Evolutionary conservation across 2,888 invertebrate genomes (phyloP).

Genomic region (Apamea anceps): DNA sequence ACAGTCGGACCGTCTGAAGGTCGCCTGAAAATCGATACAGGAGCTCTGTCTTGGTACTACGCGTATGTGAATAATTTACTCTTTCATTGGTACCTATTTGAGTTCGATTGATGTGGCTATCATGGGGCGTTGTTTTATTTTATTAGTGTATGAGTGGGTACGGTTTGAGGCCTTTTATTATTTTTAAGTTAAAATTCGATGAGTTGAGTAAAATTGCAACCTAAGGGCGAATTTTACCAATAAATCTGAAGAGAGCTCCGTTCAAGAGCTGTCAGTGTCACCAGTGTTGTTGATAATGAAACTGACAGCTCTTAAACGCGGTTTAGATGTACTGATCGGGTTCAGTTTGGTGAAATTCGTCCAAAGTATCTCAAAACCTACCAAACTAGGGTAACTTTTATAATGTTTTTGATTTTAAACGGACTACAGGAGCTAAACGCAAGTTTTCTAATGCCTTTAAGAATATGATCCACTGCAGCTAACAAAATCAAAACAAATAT

Average conservation of each 20-base stretch:
- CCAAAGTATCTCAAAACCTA: neutral
- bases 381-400: neutral
- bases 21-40: slow-evolving; percentile 71
- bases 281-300: neutral
- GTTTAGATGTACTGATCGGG: neutral
- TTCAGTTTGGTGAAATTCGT: neutral
- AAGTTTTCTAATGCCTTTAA: too few relatives aligned
- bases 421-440: too few relatives aligned
- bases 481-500: too few relatives aligned
- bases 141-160: neutral
- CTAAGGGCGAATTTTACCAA: neutral
- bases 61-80: slow-evolving; percentile 51
- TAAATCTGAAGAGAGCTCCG: neutral
- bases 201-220: neutral
- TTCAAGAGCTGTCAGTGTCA: neutral
- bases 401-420: neutral
- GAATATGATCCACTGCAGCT: too few relatives aligned
- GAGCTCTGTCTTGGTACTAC: slow-evolving; percentile 25
- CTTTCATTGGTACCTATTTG: slow-evolving; percentile 24
- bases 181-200: neutral
- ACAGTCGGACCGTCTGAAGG: slow-evolving; percentile 69
- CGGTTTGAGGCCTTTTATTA: neutral
- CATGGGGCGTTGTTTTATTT: neutral
- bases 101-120: slow-evolving; percentile 39
- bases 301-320: neutral